Evolutionary conservation across 2,113 vertebrate species (phyloP).

Genomic region (Laticauda colubrina): DNA sequence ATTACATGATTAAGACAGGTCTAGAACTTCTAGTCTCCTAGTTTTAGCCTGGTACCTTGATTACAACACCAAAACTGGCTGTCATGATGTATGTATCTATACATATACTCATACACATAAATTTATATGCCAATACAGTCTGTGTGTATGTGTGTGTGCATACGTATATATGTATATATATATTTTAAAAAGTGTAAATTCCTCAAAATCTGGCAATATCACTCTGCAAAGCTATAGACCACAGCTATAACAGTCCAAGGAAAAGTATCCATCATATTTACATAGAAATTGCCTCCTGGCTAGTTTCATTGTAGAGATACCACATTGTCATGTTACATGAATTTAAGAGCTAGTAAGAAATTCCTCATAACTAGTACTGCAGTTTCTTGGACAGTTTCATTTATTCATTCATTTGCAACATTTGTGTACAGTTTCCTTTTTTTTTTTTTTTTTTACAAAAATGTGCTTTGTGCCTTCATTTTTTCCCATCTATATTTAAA

Average conservation of each 20-base stretch:
- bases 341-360: neutral
- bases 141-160: neutral
- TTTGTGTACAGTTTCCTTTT: neutral
- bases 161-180: neutral
- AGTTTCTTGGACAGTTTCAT: neutral
- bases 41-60: neutral
- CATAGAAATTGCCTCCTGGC: neutral
- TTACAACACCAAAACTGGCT: neutral
- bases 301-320: neutral
- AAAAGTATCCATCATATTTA: neutral
- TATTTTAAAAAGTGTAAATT: too few relatives aligned
- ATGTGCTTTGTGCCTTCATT: conserved; percentile 12
- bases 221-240: neutral
- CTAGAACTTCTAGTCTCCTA: neutral
- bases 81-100: neutral
- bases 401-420: neutral
- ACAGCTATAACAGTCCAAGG: neutral
- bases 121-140: neutral
- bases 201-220: neutral
- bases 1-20: neutral
- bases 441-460: neutral
- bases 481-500: conserved; percentile 13
- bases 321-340: neutral
- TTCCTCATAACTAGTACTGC: neutral
- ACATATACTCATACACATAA: neutral